Base-by-base conservation (phyloP, 2,888 invertebrate genomes). In the Rhagonycha fulva region DNA sequence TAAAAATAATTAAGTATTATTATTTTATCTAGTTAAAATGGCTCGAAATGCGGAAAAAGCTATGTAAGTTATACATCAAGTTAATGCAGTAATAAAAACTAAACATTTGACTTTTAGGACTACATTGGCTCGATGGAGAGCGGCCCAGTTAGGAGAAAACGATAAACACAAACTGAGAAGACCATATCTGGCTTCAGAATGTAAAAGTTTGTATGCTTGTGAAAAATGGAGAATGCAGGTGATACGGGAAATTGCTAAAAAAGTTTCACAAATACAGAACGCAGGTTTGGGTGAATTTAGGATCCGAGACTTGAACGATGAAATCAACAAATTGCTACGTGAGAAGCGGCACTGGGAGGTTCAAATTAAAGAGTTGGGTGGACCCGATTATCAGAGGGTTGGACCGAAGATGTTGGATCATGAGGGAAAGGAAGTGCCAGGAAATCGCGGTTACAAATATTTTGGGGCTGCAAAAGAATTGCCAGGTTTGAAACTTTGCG, bases 261-360 rank as follows among this genome's bases (percentile, higher is more conserved):
- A 99, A 90, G 99, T 99, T 0, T 96, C 99, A 1, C 98, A 98
- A 88, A 99, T 99, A 86, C 99, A 99, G 87, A 99, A 99, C 89
- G 97, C 99, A 80, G 99, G 99, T 75, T 90, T 99, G n/a, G 99
- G 99, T 3, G 99, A 99, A 88, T 99, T 98, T 87, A 93, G 98
- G 24, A 96, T 99, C 80, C 92, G 99, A 14, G 99, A 99, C 87
- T 89, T 99, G 23, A 99, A 99, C 87, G 99, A 99, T 89, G 99
- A 99, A 88, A 99, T 99, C 82, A 99, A 99, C 88, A 99, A 99
- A 88, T 87, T 99, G 79, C 90, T 99, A 76, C 90, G 98, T 68
- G 98, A 99, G 86, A 98, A 98, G 85, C 92, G 97, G 0, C 98
- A 98, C 86, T 99, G 99, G 99, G 99, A 99, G 86, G 94, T 95